Evolutionary conservation across 2,888 invertebrate genomes (phyloP).

Genomic region (Altica lythri): DNA sequence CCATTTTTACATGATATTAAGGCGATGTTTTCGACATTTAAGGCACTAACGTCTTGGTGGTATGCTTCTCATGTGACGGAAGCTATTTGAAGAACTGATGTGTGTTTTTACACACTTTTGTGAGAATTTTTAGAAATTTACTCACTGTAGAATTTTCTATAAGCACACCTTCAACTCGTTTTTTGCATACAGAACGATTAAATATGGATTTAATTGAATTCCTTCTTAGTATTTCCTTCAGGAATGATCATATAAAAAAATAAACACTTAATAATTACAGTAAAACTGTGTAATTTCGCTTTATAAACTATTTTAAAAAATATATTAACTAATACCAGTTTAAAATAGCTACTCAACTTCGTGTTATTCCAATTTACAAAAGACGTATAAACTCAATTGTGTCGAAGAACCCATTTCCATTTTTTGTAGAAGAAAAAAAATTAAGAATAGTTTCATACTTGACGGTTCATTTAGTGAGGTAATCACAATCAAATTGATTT

Average conservation of each 20-base stretch:
- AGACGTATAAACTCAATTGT: too few species aligned
- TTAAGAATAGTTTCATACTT: constrained; percentile 33
- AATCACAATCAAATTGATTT: constrained; percentile 32
- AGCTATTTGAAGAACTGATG: constrained; percentile 35
- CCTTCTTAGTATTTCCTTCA: constrained; percentile 16
- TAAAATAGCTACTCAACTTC: too few species aligned
- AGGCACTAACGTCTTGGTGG: constrained; percentile 37
- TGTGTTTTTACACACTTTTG: constrained; percentile 38
- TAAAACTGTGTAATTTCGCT: too few species aligned
- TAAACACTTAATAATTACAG: constrained; percentile 15
- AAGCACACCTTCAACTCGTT: constrained; percentile 37
- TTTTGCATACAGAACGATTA: constrained; percentile 27
- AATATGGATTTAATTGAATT: constrained; percentile 16
- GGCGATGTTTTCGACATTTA: constrained; percentile 41
- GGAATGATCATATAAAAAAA: constrained; percentile 5
- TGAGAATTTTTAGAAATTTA: constrained; percentile 39
- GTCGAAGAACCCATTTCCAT: constrained; percentile 22
- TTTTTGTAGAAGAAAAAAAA: constrained; percentile 23
- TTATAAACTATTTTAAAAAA: too few species aligned
- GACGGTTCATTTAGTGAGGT: constrained; percentile 32
- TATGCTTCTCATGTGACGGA: constrained; percentile 43
- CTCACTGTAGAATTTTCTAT: constrained; percentile 34
- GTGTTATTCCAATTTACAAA: too few species aligned
- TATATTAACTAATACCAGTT: too few species aligned
- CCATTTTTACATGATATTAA: constrained; percentile 46